A percentile compares a stretch with the other conserved stretches of the same genome.
Evolutionary conservation across 2,113 vertebrate species (phyloP).

Genomic region (Oxygymnocypris stewartii): DNA sequence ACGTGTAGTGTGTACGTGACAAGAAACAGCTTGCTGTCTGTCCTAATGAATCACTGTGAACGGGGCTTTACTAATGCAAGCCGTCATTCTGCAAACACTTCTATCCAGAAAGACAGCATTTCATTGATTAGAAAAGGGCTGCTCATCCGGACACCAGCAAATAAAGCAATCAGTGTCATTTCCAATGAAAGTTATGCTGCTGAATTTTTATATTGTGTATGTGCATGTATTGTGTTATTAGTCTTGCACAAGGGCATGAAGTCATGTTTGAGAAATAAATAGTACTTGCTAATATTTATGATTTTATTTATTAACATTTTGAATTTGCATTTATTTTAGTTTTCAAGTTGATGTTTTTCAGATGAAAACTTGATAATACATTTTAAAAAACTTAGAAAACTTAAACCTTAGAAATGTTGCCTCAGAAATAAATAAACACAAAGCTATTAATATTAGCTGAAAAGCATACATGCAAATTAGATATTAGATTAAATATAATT

Average conservation of each 20-base stretch:
- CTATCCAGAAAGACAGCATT: neutral
- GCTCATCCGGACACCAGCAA: neutral
- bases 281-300: too few relatives aligned
- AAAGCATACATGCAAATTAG: too few relatives aligned
- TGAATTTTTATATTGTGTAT: neutral
- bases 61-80: neutral
- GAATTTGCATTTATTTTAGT: too few relatives aligned
- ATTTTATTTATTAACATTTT: too few relatives aligned
- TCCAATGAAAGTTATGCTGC: neutral
- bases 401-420: too few relatives aligned
- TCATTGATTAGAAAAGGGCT: neutral
- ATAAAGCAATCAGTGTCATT: too few relatives aligned
- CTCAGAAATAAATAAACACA: too few relatives aligned
- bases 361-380: neutral
- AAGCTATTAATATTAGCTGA: too few relatives aligned
- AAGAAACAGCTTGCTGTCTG: neutral
- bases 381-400: too few relatives aligned
- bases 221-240: neutral
- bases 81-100: neutral
- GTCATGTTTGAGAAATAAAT: neutral
- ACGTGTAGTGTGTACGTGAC: too few relatives aligned
- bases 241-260: neutral
- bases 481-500: too few relatives aligned
- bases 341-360: too few relatives aligned
- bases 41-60: neutral